phyloP scores from a whole-genome alignment of 2,888 invertebrate genomes.

The Tipula unca region DNA sequence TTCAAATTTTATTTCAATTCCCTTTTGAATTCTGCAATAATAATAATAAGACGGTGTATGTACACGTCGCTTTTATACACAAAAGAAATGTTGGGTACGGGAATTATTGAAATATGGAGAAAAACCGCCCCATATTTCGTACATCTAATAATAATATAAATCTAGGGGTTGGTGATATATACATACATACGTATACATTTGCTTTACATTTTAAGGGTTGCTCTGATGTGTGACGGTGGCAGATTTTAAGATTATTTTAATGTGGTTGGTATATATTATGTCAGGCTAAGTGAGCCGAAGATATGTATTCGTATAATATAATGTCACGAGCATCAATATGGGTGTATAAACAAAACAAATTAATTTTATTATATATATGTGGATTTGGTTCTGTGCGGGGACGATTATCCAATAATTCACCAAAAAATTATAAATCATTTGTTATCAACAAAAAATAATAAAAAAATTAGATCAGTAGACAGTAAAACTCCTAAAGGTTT shows the following conservation, averaged over 20 bases:
- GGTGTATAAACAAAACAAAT: neutral
- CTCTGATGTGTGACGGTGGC: neutral
- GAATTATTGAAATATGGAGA: neutral
- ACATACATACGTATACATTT: too few species aligned
- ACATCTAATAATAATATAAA: too few species aligned
- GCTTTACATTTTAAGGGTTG: neutral
- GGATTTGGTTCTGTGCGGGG: too few species aligned
- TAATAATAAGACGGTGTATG: neutral
- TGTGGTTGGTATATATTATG: neutral
- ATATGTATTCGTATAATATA: neutral
- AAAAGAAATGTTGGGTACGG: neutral
- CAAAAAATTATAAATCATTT: too few species aligned
- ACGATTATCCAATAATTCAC: too few species aligned
- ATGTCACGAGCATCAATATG: neutral
- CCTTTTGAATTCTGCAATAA: neutral
- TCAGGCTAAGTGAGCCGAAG: neutral
- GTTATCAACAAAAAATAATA: too few species aligned
- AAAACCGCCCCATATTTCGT: neutral
- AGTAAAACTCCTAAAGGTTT: too few species aligned
- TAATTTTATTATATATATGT: neutral
- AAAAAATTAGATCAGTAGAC: too few species aligned
- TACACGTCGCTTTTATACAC: neutral
- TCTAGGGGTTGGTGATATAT: too few species aligned
- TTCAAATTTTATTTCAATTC: conserved; percentile 8
- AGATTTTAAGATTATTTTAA: neutral